phyloP scores from a whole-genome alignment of 1,140 invertebrate genomes.

The Caerostris darwini region DNA sequence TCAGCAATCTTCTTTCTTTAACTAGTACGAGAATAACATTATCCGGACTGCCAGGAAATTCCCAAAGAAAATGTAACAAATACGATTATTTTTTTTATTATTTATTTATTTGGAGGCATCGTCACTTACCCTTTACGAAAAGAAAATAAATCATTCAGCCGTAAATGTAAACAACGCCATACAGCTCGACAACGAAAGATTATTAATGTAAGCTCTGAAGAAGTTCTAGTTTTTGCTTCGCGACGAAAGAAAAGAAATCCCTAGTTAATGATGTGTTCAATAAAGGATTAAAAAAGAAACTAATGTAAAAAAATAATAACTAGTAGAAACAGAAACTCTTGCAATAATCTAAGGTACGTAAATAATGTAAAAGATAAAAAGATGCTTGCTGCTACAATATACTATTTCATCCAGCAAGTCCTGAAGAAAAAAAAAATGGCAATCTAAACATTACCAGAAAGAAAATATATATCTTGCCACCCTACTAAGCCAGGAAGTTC shows the following conservation, averaged over 20 bases:
- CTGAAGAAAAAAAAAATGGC: background rate
- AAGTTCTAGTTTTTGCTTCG: background rate
- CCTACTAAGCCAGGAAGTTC: background rate
- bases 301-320: background rate
- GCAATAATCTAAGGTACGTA: background rate
- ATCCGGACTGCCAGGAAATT: too few relatives aligned
- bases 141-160: background rate
- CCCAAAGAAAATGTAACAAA: too few relatives aligned
- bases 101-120: background rate
- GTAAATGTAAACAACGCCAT: background rate
- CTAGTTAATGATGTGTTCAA: slow-evolving; percentile 32
- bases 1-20: too few relatives aligned
- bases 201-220: background rate
- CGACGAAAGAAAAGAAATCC: background rate
- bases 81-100: background rate
- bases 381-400: background rate
- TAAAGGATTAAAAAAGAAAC: slow-evolving; percentile 3
- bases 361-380: slow-evolving; percentile 56
- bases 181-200: background rate
- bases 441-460: too few relatives aligned
- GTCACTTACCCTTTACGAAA: background rate
- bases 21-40: too few relatives aligned
- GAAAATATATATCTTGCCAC: background rate
- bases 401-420: background rate
- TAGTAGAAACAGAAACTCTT: background rate